Base-by-base conservation (phyloP, 2,113 vertebrate genomes). In the Microtus montanus region DNA sequence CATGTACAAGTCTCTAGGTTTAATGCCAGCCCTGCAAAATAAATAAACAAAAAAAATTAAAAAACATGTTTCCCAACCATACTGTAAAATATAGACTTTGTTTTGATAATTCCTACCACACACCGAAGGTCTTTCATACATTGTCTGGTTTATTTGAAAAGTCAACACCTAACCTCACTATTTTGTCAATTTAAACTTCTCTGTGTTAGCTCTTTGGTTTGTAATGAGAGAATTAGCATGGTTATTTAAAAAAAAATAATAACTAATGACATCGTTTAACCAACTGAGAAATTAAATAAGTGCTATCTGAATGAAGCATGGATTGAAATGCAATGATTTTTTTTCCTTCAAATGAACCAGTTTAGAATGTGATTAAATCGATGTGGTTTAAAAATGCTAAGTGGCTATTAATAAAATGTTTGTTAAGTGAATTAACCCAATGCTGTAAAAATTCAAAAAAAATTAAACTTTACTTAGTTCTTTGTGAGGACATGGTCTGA, bases 341-440 rank as follows among this genome's bases (percentile, higher is more conserved):
- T 80, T 90, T 97, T 86, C 54, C 64, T 88, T 78, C 61, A 54
- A 33, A 84, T 38, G 58, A 15, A 82, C 80, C 92, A 35, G 58
- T 86, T 92, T 78, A 78, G 90, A 90, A 87, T 71, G n/a, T 90
- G 58, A 94, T 89, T 94, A 90, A 93, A 92, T 54, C 66, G 66
- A 49, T 11, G 26, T 82, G 87, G 58, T 94, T 90, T 68, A 68
- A 77, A 92, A 85, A 75, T 88, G 35, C 38, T 52, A 85, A 92
- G 28, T 49, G 61, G 52, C 20, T 77, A 78, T 92, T 92, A 85
- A 82, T 94, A 90, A 94, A 91, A 85, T 88, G 66, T 90, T 87
- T 66, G 30, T 63, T 49, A 38, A 93, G 54, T 80, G 74, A 73
- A 90, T 73, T 64, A 94, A 78, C 87, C 61, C 75, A 82, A 82